Evolutionary conservation across 2,113 vertebrate genomes (phyloP).

Genomic region (Pelecanus crispus): DNA sequence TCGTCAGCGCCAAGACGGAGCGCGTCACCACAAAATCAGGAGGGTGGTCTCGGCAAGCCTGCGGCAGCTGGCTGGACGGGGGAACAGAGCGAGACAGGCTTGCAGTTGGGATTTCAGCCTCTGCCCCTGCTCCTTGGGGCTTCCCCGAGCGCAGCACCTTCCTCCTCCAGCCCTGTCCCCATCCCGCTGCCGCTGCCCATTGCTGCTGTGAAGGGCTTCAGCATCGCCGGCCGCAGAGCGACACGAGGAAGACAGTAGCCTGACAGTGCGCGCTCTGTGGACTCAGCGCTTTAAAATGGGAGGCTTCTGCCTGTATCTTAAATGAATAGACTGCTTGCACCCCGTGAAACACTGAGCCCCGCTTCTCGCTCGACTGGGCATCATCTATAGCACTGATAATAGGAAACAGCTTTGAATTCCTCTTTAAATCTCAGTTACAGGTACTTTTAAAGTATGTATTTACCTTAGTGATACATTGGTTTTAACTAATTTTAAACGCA

Average conservation of each 20-base stretch:
- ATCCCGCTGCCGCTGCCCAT: not conserved
- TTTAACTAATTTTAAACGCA: not conserved
- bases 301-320: too few species aligned
- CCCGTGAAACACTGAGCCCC: not conserved
- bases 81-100: not conserved
- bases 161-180: not conserved
- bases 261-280: fast-evolving
- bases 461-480: not conserved
- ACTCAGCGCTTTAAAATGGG: not conserved
- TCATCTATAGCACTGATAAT: not conserved
- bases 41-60: not conserved
- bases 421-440: not conserved
- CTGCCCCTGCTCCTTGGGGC: not conserved
- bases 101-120: not conserved
- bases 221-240: fast-evolving
- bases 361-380: too few species aligned
- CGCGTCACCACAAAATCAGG: fast-evolving
- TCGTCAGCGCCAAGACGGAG: not conserved
- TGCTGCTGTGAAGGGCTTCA: too few species aligned
- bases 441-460: not conserved
- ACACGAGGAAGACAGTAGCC: not conserved
- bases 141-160: not conserved
- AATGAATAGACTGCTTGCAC: not conserved
- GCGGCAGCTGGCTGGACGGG: fast-evolving
- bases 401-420: not conserved